These are phyloP conservation scores for Sylvietta virens DNA, from an alignment of 2,113 vertebrate genomes.

Conservation along the genomic window DNA sequence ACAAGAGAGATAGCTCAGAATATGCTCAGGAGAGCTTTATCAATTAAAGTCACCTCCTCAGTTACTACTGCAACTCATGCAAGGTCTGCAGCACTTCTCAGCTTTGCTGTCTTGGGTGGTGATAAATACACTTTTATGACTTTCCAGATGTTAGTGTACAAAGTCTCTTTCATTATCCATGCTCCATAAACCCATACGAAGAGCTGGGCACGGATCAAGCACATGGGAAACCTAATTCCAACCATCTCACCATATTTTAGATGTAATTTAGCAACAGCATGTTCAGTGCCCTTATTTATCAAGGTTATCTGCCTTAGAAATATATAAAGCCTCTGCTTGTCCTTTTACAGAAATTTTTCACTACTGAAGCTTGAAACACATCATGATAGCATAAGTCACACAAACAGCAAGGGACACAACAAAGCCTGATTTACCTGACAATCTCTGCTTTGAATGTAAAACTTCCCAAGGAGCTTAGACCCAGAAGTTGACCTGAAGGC, in stretches of 20 bases:
- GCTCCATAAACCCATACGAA: constrained; percentile 52
- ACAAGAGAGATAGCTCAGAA: background rate
- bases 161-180: constrained; percentile 59
- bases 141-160: constrained; percentile 62
- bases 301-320: constrained; percentile 44
- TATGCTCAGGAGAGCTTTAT: background rate
- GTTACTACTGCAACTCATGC: background rate
- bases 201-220: constrained; percentile 35
- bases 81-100: constrained; percentile 12
- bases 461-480: background rate
- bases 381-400: background rate
- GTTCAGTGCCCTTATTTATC: constrained; percentile 31
- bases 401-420: background rate
- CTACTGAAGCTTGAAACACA: background rate
- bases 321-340: background rate
- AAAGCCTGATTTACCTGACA: background rate
- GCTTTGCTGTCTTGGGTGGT: background rate
- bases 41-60: constrained; percentile 24
- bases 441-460: background rate
- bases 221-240: constrained; percentile 45
- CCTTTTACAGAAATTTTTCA: constrained; percentile 12
- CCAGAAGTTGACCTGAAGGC: background rate
- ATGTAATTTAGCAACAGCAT: constrained; percentile 38
- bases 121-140: constrained; percentile 50
- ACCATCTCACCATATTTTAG: constrained; percentile 50